Conservation (phyloP, 2,113 vertebrate species). For the Beaufortia kweichowensis region DNA sequence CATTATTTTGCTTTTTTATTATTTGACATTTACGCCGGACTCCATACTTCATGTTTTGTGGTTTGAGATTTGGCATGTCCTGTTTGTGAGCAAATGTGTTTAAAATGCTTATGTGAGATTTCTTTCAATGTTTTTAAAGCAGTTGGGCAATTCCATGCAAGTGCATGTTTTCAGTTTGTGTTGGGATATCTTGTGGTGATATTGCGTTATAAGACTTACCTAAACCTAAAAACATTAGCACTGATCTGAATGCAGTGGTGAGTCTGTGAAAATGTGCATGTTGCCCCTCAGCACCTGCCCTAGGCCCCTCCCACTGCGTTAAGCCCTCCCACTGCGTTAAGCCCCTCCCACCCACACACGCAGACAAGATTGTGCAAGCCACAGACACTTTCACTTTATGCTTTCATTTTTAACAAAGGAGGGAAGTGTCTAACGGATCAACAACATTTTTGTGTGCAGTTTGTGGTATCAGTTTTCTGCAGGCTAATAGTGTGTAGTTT, state of each 20-base stretch:
- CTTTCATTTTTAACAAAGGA: neutral
- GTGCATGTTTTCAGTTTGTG: no score
- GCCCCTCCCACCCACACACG: neutral
- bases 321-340: no score
- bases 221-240: no score
- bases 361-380: neutral
- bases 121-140: no score
- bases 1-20: neutral
- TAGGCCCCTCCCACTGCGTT: conserved; percentile 6
- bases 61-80: no score
- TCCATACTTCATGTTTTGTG: no score
- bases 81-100: no score
- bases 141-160: no score
- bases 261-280: neutral
- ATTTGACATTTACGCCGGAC: neutral
- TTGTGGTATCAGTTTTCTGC: neutral
- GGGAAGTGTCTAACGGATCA: neutral
- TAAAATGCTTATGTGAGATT: no score
- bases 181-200: neutral
- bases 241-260: neutral
- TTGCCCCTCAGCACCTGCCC: neutral
- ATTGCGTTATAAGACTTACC: neutral
- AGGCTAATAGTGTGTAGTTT: neutral
- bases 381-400: neutral
- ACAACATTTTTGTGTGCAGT: neutral